Conservation (phyloP, 2,113 vertebrate species). For the Osmerus mordax region DNA sequence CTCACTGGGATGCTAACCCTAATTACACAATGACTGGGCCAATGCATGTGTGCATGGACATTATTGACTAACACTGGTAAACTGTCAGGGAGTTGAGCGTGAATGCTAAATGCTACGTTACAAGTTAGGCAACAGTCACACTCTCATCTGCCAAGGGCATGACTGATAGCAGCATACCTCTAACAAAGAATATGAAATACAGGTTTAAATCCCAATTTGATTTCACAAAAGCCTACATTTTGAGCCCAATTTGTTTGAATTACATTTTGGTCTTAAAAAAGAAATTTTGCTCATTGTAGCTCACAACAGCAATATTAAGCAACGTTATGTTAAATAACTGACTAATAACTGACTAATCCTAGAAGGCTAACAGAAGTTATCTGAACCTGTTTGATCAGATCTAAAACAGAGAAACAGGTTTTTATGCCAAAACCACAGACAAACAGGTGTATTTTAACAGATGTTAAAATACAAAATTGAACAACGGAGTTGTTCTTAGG, state of each 20-base stretch:
- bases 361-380: too few relatives aligned
- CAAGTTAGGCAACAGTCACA: background rate
- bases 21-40: slow-evolving; percentile 53
- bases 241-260: background rate
- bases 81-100: slow-evolving; percentile 18
- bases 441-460: too few relatives aligned
- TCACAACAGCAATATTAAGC: background rate
- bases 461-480: too few relatives aligned
- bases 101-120: background rate
- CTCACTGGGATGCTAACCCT: slow-evolving; percentile 55
- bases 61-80: slow-evolving; percentile 19
- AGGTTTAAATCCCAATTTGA: too few relatives aligned
- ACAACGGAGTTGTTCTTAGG: too few relatives aligned
- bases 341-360: too few relatives aligned
- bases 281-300: slow-evolving; percentile 1
- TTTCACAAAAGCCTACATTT: background rate
- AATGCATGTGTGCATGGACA: slow-evolving; percentile 21
- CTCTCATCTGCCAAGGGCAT: too few relatives aligned
- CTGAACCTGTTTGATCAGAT: too few relatives aligned
- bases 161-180: too few relatives aligned
- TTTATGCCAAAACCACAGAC: too few relatives aligned
- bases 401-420: too few relatives aligned
- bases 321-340: background rate
- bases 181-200: too few relatives aligned
- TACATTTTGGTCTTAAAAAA: background rate